Conservation (phyloP, 2,797 vertebrate genomes). For the Telmatherina bonti region DNA sequence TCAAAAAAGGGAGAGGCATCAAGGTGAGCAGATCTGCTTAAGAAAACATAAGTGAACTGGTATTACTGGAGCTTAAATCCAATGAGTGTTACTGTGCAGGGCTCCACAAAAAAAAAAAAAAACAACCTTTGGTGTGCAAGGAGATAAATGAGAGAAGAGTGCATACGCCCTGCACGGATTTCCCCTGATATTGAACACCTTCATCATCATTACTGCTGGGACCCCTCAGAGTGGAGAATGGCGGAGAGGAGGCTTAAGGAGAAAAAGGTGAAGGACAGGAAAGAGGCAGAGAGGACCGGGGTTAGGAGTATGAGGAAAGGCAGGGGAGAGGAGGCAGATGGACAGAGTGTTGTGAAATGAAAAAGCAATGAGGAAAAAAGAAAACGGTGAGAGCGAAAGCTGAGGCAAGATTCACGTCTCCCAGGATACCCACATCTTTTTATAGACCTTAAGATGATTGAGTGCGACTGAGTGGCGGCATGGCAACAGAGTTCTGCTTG, state of each 20-base stretch:
- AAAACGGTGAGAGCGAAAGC: slow-evolving; percentile 56
- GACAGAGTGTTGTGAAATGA: slow-evolving; percentile 35
- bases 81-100: slow-evolving; percentile 23
- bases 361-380: slow-evolving; percentile 24
- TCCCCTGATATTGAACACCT: slow-evolving; percentile 64
- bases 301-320: slow-evolving; percentile 9
- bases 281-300: background rate
- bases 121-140: slow-evolving; percentile 13
- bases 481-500: slow-evolving; percentile 75
- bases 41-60: slow-evolving; percentile 10
- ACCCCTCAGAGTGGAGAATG: slow-evolving; percentile 41
- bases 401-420: slow-evolving; percentile 75
- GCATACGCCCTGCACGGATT: slow-evolving; percentile 55
- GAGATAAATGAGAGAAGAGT: slow-evolving; percentile 59
- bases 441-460: slow-evolving; percentile 79
- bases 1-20: background rate
- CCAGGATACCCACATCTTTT: slow-evolving; percentile 83
- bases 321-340: slow-evolving; percentile 27
- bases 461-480: slow-evolving; percentile 75
- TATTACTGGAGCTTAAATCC: slow-evolving; percentile 26
- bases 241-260: slow-evolving; percentile 20
- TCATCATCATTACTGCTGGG: slow-evolving; percentile 64
- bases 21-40: background rate
- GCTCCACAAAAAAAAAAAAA: slow-evolving; percentile 26
- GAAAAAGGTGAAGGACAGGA: slow-evolving; percentile 15